Conservation (phyloP, 2,888 invertebrate genomes). For the Hyppa rectilinea region DNA sequence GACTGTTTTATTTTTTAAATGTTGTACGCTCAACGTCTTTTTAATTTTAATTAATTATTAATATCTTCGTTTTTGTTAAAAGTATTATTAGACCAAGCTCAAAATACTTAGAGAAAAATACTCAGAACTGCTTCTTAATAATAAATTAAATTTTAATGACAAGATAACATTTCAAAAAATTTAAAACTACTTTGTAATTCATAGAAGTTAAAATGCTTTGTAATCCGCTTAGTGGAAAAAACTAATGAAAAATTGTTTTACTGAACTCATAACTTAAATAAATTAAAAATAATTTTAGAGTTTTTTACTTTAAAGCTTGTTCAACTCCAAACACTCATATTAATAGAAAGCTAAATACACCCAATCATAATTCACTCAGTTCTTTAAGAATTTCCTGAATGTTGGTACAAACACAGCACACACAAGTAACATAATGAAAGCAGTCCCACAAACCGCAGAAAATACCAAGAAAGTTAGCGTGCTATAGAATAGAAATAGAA, state of each 20-base stretch:
- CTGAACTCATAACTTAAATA: neutral
- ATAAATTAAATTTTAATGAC: too few relatives aligned
- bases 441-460: neutral
- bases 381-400: neutral
- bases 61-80: neutral
- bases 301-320: neutral
- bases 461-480: constrained; percentile 4
- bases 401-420: constrained; percentile 1
- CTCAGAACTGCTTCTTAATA: too few relatives aligned
- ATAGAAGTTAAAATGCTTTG: constrained; percentile 6
- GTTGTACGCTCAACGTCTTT: neutral
- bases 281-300: too few relatives aligned
- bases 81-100: too few relatives aligned
- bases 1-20: too few relatives aligned
- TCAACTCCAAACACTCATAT: neutral
- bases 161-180: too few relatives aligned
- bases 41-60: neutral
- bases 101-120: too few relatives aligned
- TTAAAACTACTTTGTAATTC: neutral
- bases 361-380: neutral
- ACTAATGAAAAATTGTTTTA: neutral
- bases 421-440: neutral
- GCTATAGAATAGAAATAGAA: too few relatives aligned
- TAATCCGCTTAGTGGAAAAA: neutral
- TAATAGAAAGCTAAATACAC: neutral